Base-by-base conservation (phyloP, 2,888 invertebrate species). In the Agrypnus murinus region DNA sequence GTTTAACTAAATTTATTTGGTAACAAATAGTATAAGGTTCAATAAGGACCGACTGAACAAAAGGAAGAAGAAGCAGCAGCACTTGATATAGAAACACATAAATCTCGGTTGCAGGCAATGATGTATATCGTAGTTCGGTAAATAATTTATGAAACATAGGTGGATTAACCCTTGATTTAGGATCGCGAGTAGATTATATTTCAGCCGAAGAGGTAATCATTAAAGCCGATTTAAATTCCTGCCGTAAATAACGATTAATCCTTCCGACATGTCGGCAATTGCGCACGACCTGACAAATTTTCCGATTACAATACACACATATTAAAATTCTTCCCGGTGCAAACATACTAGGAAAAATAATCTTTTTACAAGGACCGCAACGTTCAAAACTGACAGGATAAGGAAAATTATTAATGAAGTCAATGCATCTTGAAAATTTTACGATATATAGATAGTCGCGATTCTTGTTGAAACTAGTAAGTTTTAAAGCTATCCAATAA, bases 131-230 rank as follows among this genome's bases (percentile, higher is more conserved):
- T 65, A 74, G 76, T 72, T 71, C 73, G 63, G 77, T 77, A 79
- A 79, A 78, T 79, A 79, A 79, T 77, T 77, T 77, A 79, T 78
- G 77, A 73, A 77, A 76, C 78, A 75, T 77, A 77, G 77, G 79
- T 78, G 79, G 79, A 78, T 79, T 79, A 79, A 78, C 77, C 78
- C 78, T 76, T 79, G 79, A 79, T 79, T 79, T 79, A 79, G 77
- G 78, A 74, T 74, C 74, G 76, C 71, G 73, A 77, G 77, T 78
- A 75, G 79, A 77, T 79, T 79, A 79, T 77, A 77, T 76, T 76
- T 75, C 72, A 75, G 69, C 71, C 76, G 71, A 75, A 75, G 74
- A 72, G 74, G 72, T 77, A 75, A 79, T 78, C 79, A 77, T 79
- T 78, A 78, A 79, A 79, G 78, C 79, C 78, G 78, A 78, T 79